Evolutionary conservation across 2,113 vertebrate genomes (phyloP), one percentile per base, ranked within the genome.

Genomic region (Leptosomus discolor): DNA sequence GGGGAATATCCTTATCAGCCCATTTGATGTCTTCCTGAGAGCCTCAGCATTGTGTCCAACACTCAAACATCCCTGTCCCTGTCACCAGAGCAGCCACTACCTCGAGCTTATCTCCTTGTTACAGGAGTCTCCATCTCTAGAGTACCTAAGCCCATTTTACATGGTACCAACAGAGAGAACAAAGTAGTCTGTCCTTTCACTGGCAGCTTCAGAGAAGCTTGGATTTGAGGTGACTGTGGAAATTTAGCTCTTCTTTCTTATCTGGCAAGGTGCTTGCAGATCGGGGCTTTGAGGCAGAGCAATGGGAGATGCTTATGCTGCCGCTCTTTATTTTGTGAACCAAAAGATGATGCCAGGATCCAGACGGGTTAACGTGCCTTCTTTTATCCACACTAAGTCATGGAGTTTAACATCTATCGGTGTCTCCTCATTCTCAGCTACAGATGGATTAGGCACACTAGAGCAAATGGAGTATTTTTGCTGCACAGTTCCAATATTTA

Each of bases 11-110:
- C 81, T 95, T 95, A 95, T 95, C 92, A 88, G 75, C 45, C n/a
- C 79, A 80, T 93, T 86, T 97, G 94, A 96, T 94, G 79, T 86
- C 67, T 94, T 95, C 22, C 94, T 94, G 82, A 94, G 95, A 97
- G 88, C 58, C 63, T 85, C 85, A 69, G 82, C 67, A 88, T 90
- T 95, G 88, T 95, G 94, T 69, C 92, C 95, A 90, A 88, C 74
- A 63, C 85, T 95, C 96, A 69, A 23, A 80, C 61, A 39, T 58
- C 75, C 80, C 80, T 27, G n/a, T 94, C 50, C 75, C 90, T 97
- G 80, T 95, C 93, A 73, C 82, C 78, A 94, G 63, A 90, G 67
- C 96, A 0, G 1, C 61, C n/a, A 58, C 53, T 88, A 77, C 85
- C 78, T 88, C 18, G 4, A 80, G 82, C 92, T 97, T 97, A 97